Evolutionary conservation across 2,797 vertebrate genomes (phyloP).

Genomic region (Momotus momota): DNA sequence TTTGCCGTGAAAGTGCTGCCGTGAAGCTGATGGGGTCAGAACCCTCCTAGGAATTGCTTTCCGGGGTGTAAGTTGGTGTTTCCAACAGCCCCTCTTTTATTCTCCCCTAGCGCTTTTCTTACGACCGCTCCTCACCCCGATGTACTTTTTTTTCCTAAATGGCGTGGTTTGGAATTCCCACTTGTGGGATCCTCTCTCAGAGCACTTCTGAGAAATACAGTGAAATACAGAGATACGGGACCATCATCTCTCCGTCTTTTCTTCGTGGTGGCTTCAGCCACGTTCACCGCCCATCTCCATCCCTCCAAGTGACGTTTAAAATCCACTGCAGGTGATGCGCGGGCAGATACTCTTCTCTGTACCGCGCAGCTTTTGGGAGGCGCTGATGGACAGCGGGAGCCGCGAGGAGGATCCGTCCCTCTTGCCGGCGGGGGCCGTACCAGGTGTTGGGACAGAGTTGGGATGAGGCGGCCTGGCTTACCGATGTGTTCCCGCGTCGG

Average conservation of each 20-base stretch:
- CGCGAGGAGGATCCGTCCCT: not conserved
- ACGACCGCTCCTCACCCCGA: not conserved
- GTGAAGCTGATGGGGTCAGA: not conserved
- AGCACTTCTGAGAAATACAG: not conserved
- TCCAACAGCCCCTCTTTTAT: not conserved
- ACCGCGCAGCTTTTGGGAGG: not conserved
- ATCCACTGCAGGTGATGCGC: not conserved
- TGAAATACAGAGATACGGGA: not conserved
- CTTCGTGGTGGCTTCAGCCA: not conserved
- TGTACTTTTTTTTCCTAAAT: not conserved
- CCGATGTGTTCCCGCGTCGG: not conserved
- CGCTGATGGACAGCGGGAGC: not conserved
- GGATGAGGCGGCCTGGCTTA: fast-evolving
- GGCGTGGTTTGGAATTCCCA: not conserved
- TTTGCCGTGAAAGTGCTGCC: not conserved
- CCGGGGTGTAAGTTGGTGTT: not conserved
- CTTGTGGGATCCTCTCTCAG: not conserved
- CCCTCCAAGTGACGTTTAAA: not conserved
- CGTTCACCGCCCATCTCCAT: not conserved
- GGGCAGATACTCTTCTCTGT: fast-evolving
- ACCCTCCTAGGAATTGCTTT: not conserved
- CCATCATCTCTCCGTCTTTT: fast-evolving
- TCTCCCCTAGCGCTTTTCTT: not conserved
- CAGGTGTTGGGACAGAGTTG: not conserved
- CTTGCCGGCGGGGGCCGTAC: not conserved